These are phyloP conservation scores for Heliconius himera DNA, from an alignment of 1,140 invertebrate species.

Conservation along the genomic window DNA sequence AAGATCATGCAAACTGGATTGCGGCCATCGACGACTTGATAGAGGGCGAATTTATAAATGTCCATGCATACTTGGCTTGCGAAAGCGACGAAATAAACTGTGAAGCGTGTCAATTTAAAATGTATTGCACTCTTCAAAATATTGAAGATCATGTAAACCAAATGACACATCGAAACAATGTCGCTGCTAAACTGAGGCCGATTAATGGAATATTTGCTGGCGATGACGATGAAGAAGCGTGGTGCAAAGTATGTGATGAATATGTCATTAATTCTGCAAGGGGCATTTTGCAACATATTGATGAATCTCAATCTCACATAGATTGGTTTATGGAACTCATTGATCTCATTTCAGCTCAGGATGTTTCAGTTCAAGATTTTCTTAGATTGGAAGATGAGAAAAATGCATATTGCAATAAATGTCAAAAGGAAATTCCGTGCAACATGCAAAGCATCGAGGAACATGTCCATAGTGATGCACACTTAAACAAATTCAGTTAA, in stretches of 20 bases:
- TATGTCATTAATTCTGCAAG: conserved; percentile 54
- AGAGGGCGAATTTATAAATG: conserved; percentile 59
- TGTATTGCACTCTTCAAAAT: conserved; percentile 51
- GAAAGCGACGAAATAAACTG: conserved; percentile 58
- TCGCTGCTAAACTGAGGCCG: conserved; percentile 56
- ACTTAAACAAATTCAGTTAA: conserved; percentile 54
- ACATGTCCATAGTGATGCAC: conserved; percentile 56
- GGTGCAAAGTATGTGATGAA: conserved; percentile 65
- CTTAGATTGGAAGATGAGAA: conserved; percentile 58
- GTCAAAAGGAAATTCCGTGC: conserved; percentile 52
- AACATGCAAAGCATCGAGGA: conserved; percentile 48
- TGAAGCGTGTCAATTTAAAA: conserved; percentile 51
- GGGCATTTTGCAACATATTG: conserved; percentile 55
- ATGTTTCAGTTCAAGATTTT: conserved; percentile 56
- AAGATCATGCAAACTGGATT: conserved; percentile 61
- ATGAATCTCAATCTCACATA: conserved; percentile 57
- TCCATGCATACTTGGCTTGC: conserved; percentile 52
- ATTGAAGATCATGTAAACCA: conserved; percentile 63
- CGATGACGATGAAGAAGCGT: conserved; percentile 57
- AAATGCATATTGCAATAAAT: conserved; percentile 62
- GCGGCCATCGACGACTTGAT: conserved; percentile 58
- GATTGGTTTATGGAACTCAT: conserved; percentile 62
- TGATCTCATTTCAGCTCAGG: conserved; percentile 57
- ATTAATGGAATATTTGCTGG: conserved; percentile 62
- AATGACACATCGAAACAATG: conserved; percentile 49